Evolutionary conservation across 2,113 vertebrate genomes (phyloP), one percentile per base, ranked within the genome.

Genomic region (Eublepharis macularius): DNA sequence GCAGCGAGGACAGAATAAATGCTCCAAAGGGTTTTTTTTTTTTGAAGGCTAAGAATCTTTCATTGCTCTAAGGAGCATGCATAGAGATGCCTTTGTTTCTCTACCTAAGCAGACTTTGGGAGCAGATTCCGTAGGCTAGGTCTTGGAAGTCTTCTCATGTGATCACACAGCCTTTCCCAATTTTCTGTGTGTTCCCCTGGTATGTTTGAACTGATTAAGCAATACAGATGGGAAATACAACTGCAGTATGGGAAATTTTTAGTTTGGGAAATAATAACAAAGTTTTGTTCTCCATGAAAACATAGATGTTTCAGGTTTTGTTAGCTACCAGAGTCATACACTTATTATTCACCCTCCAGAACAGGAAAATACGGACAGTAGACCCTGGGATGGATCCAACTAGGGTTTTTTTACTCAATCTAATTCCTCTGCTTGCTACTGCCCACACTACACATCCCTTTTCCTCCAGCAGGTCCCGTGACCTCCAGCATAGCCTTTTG

Each of bases 1-100:
- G 69, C 51, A 84, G 41, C 24, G 95, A 87, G 72, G 88, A 91
- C 66, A 90, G 14, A 85, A 72, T 76, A 91, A 63, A 88, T 94
- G 79, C 90, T 80, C 83, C 84, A 94, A 91, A 91, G 32, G 76
- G 16, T 49, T 85, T 84, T 19, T 81, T 83, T 82, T 77, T 92
- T 94, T 88, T 83, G 86, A 90, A 91, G 81, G 32, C 74, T 93
- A 91, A 93, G 66, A 91, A 78, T 41, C 54, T 92, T 94, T 92
- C 93, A 87, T 95, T 92, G 65, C 85, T 17, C 60, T 78, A 14
- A 83, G 88, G 92, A 77, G 79, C 85, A 91, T 76, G 54, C 77
- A 78, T n/a, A 41, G 81, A 86, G 63, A 70, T 41, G 41, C 21
- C 82, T 88, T 89, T 79, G 83, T 89, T 88, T 86, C 76, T 93